Evolutionary conservation across 2,113 vertebrate species (phyloP).

Genomic region (Copsychus sechellarum): DNA sequence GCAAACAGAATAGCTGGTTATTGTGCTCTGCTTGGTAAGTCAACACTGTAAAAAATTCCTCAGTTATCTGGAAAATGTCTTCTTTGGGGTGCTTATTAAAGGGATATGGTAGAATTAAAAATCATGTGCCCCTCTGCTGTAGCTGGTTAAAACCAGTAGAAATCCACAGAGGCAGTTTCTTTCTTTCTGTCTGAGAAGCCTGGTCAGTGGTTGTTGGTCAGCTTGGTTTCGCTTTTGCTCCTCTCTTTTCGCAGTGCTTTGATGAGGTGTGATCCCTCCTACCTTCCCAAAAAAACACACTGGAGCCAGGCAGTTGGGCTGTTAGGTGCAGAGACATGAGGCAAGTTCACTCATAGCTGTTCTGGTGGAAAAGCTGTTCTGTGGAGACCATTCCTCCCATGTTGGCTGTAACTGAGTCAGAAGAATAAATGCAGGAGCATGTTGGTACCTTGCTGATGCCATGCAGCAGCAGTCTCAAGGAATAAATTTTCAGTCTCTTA

Average conservation of each 20-base stretch:
- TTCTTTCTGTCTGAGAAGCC: neutral
- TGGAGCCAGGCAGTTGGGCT: fast-evolving
- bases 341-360: neutral
- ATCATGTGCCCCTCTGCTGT: neutral
- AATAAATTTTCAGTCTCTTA: neutral
- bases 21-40: slow-evolving; percentile 55
- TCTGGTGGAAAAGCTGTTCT: neutral
- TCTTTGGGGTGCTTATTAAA: slow-evolving; percentile 43
- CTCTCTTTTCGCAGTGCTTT: neutral
- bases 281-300: neutral
- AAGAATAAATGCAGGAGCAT: neutral
- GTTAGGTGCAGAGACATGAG: neutral
- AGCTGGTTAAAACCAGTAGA: neutral
- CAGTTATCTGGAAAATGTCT: slow-evolving; percentile 55
- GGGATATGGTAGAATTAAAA: neutral
- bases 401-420: neutral
- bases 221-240: neutral
- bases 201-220: fast-evolving
- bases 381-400: neutral
- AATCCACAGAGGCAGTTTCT: neutral
- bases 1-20: slow-evolving; percentile 56
- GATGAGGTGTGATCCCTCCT: neutral
- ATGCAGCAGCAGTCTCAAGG: neutral
- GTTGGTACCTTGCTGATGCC: neutral
- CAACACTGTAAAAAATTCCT: slow-evolving; percentile 62